Percentiles rank a stretch among this genome's conserved stretches.
These are phyloP conservation scores for Eulithis prunata DNA, from an alignment of 2,888 invertebrate species.

Conservation along the genomic window DNA sequence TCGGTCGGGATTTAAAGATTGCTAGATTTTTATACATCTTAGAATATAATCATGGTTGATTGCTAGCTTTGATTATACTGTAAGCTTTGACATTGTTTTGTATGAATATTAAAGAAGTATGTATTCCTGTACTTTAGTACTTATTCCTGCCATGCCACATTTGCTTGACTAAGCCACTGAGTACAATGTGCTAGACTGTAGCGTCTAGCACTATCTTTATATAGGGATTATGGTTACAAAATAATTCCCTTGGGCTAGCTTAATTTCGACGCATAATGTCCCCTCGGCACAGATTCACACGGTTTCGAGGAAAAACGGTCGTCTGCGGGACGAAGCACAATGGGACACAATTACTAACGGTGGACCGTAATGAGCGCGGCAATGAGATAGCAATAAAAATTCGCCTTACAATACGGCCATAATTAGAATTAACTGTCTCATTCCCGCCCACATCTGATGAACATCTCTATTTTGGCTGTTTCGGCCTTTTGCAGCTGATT, in stretches of 20 bases:
- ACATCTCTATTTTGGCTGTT: conserved; percentile 66
- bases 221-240: conserved; percentile 21
- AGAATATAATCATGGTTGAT: too few relatives aligned
- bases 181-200: too few relatives aligned
- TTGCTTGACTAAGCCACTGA: too few relatives aligned
- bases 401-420: conserved; percentile 77
- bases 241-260: conserved; percentile 53
- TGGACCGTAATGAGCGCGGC: conserved; percentile 71
- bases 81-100: too few relatives aligned
- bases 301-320: conserved; percentile 71
- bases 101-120: too few relatives aligned
- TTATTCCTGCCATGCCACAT: too few relatives aligned
- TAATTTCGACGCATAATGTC: conserved; percentile 60
- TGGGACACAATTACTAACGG: conserved; percentile 73
- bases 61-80: too few relatives aligned
- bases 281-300: conserved; percentile 75
- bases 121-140: too few relatives aligned
- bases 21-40: background rate
- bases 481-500: conserved; percentile 59
- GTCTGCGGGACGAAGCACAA: conserved; percentile 64
- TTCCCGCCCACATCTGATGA: conserved; percentile 76
- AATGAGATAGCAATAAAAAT: conserved; percentile 83
- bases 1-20: conserved; percentile 9
- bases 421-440: conserved; percentile 83
- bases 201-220: too few relatives aligned